Evolutionary conservation across 2,888 invertebrate species (phyloP), one percentile per base, ranked within the genome.

Genomic region (Sialis lutaria): DNA sequence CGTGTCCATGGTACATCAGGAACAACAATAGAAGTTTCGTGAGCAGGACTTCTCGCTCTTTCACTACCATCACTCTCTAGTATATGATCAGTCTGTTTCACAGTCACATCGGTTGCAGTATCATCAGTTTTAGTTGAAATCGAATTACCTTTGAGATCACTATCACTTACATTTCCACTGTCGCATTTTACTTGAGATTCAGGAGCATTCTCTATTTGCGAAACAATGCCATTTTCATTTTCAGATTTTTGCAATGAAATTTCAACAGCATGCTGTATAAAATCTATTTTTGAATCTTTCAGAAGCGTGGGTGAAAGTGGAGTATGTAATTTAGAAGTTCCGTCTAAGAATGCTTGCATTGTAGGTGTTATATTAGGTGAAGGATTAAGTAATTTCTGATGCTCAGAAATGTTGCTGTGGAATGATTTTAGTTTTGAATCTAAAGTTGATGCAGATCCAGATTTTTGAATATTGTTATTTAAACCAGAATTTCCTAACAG

Each of bases 391-490:
- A 89, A 67, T 58, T 89, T 90, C 57, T 91, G 91, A 58, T 88
- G 85, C 59, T 90, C 89, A 1, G 87, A 83, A 50, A 91, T 91
- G 55, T 81, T 83, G 34, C 83, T 84, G 53, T 87, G 79, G 59
- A 91, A 82, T 50, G 81, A 84, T 65, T 85, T 81, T 49, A 91
- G 75, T 61, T 84, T 85, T 6, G 83, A 85, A 60, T 90, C 89
- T 37, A 90, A 72, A 50, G 84, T 82, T 0, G 88, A 83, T 6
- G 87, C 81, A 47, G 86, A 86, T 46, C 84, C 86, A 0, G 87
- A 87, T 59, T 86, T 85, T 54, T 83, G 75, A 30, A 88, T 83
- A 30, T 78, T 73, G 34, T 81, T 80, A 0, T 77, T 73, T 42
- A 72, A 63, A 5, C 72, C 75, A 1, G 74, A 70, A 52, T 81